phyloP scores from a whole-genome alignment of 2,113 vertebrate species.

The Halcyon senegalensis region DNA sequence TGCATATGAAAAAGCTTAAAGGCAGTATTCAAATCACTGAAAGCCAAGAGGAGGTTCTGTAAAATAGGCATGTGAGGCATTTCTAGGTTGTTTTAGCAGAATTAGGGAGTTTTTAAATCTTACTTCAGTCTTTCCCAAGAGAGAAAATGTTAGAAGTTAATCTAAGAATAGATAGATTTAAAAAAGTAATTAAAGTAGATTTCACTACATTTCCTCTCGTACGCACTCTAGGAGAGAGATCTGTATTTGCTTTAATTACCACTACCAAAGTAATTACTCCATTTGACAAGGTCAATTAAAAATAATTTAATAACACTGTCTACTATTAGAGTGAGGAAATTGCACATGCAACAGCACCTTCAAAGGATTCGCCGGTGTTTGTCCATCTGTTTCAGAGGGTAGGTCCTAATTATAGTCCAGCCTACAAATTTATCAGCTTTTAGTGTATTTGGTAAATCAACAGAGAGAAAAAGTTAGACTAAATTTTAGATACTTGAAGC shows the following conservation, averaged over 20 bases:
- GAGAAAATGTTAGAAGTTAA: background rate
- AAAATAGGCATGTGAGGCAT: background rate
- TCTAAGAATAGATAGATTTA: background rate
- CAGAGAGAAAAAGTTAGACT: background rate
- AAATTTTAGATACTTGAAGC: background rate
- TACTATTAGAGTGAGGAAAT: background rate
- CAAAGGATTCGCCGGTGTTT: background rate
- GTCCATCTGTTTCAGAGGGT: background rate
- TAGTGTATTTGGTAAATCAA: background rate
- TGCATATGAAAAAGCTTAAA: background rate
- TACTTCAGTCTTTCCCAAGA: background rate
- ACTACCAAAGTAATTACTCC: background rate
- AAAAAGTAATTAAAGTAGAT: background rate
- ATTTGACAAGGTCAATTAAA: conserved; percentile 29
- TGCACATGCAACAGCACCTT: background rate
- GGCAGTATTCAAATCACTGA: background rate
- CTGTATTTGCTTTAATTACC: conserved; percentile 14
- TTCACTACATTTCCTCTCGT: background rate
- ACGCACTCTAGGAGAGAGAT: background rate
- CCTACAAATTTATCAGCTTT: background rate
- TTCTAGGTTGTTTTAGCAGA: background rate
- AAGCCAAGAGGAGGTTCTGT: background rate
- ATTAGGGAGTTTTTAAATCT: background rate
- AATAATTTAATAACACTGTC: conserved; percentile 5
- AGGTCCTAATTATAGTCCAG: background rate